These are phyloP conservation scores for Keiferia lycopersicella DNA, from an alignment of 2,888 invertebrate genomes.

Conservation along the genomic window DNA sequence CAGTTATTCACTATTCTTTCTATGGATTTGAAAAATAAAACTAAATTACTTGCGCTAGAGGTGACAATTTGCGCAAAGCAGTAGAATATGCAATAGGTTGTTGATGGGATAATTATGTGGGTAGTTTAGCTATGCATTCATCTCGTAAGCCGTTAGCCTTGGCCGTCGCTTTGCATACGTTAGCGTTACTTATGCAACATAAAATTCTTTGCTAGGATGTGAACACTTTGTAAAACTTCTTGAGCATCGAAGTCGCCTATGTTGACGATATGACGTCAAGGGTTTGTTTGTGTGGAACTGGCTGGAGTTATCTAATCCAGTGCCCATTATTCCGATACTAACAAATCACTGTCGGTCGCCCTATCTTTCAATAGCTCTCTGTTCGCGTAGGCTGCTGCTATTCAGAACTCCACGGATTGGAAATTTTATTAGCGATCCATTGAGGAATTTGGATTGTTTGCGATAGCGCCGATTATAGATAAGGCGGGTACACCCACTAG, in stretches of 20 bases:
- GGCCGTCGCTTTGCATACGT: constrained; percentile 13
- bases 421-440: constrained; percentile 11
- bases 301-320: constrained; percentile 47
- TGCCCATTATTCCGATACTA: constrained; percentile 39
- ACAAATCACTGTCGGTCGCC: constrained; percentile 40
- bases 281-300: neutral
- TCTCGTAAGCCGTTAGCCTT: constrained; percentile 22
- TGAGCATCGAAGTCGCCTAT: no score
- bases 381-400: constrained; percentile 11
- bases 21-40: neutral
- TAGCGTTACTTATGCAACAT: constrained; percentile 27
- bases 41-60: neutral
- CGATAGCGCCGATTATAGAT: constrained; percentile 37
- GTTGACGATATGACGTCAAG: no score
- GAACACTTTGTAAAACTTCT: neutral
- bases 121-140: constrained; percentile 15
- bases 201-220: constrained; percentile 23
- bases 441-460: constrained; percentile 34
- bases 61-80: constrained; percentile 4
- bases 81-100: constrained; percentile 4
- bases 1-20: neutral
- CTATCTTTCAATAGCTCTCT: constrained; percentile 21
- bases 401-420: constrained; percentile 14
- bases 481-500: constrained; percentile 54
- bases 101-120: constrained; percentile 19